These are phyloP conservation scores for Tipula confusa DNA, from an alignment of 2,888 invertebrate genomes.

Conservation along the genomic window DNA sequence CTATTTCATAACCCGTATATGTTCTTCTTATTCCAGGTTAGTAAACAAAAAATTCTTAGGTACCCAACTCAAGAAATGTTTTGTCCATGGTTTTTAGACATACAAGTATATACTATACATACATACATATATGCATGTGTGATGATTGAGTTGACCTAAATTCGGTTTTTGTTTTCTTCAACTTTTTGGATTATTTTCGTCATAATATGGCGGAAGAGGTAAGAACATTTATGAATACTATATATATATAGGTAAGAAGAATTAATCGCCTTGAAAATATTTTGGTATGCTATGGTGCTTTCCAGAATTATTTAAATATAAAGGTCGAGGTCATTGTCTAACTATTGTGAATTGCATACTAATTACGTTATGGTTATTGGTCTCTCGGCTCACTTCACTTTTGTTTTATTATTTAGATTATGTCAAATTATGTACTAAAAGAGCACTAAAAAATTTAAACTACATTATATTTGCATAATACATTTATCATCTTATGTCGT, in stretches of 20 bases:
- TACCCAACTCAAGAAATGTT: conserved; percentile 1
- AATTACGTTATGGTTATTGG: not conserved
- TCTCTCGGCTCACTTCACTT: not conserved
- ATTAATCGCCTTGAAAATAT: too few relatives aligned
- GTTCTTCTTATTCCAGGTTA: conserved; percentile 15
- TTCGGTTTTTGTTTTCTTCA: not conserved
- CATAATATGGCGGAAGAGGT: not conserved
- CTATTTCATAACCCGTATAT: not conserved
- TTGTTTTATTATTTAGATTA: not conserved
- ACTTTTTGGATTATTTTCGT: not conserved
- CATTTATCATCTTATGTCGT: too few relatives aligned
- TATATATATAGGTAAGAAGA: not conserved
- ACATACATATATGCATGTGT: not conserved
- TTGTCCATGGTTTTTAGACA: not conserved
- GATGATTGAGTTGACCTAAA: not conserved
- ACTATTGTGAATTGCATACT: not conserved
- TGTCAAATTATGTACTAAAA: too few relatives aligned
- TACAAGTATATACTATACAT: not conserved
- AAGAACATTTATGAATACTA: not conserved
- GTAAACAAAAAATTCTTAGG: not conserved
- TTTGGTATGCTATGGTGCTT: not conserved
- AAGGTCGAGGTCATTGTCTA: not conserved
- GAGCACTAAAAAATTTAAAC: too few relatives aligned
- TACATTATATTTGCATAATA: not conserved
- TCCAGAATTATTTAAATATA: not conserved